phyloP scores from a whole-genome alignment of 2,888 invertebrate genomes.

The Noctua pronuba region DNA sequence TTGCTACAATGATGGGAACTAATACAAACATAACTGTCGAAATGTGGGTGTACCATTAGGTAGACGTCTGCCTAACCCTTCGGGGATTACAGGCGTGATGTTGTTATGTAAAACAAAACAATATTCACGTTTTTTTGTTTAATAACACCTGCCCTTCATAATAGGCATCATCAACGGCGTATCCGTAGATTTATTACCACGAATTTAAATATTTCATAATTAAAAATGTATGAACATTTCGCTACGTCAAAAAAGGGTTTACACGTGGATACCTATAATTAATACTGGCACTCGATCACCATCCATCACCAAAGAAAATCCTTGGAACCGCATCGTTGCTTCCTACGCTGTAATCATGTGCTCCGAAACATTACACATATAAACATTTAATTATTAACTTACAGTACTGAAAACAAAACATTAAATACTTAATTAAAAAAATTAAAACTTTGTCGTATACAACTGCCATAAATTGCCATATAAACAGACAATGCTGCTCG shows the following conservation, averaged over 20 bases:
- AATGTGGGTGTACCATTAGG: no score
- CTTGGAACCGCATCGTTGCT: slow-evolving; percentile 35
- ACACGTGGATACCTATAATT: slow-evolving; percentile 33
- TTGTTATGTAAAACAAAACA: neutral
- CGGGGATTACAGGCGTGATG: no score
- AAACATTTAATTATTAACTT: slow-evolving; percentile 1
- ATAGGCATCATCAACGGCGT: neutral
- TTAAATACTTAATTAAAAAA: no score
- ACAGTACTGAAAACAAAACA: neutral
- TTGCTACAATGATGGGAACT: no score
- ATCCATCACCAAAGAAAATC: slow-evolving; percentile 54
- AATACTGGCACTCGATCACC: slow-evolving; percentile 50
- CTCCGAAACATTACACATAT: slow-evolving; percentile 25
- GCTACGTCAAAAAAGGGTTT: slow-evolving; percentile 44
- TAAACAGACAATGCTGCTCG: slow-evolving; percentile 2
- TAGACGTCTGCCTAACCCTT: no score
- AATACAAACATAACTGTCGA: no score
- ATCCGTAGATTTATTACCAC: neutral
- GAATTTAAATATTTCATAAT: slow-evolving; percentile 20
- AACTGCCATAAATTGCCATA: slow-evolving; percentile 21
- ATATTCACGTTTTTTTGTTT: neutral
- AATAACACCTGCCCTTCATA: neutral
- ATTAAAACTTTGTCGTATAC: neutral
- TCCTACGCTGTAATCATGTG: slow-evolving; percentile 36
- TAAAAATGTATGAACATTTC: slow-evolving; percentile 14